phyloP scores from a whole-genome alignment of 2,888 invertebrate genomes.

The Lycia hirtaria region DNA sequence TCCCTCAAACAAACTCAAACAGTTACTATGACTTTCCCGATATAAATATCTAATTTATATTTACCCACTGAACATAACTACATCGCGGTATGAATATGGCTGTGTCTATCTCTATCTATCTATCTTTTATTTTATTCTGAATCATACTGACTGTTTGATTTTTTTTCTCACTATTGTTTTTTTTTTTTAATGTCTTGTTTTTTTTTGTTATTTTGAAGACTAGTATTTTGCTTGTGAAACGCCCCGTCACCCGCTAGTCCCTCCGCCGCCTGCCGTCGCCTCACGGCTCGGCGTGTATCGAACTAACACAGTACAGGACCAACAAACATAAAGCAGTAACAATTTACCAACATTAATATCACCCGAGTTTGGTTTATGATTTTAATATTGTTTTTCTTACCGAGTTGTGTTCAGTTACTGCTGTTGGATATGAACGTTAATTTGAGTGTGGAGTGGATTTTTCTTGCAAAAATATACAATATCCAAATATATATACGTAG shows the following conservation, averaged over 20 bases:
- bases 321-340: conserved; percentile 68
- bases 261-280: conserved; percentile 42
- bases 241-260: conserved; percentile 79
- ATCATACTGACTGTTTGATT: conserved; percentile 86
- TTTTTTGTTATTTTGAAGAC: conserved; percentile 66
- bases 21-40: conserved; percentile 80
- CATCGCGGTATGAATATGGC: conserved; percentile 82
- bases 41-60: conserved; percentile 39
- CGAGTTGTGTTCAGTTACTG: conserved; percentile 77
- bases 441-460: conserved; percentile 85
- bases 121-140: conserved; percentile 78
- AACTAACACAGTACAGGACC: conserved; percentile 73
- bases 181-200: conserved; percentile 60
- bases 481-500: conserved; percentile 50
- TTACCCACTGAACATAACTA: conserved; percentile 71
- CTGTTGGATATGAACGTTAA: conserved; percentile 67
- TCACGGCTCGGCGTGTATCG: conserved; percentile 58
- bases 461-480: conserved; percentile 57
- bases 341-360: conserved; percentile 54
- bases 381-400: conserved; percentile 56
- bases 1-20: conserved; percentile 81
- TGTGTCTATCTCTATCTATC: conserved; percentile 77
- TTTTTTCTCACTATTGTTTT: conserved; percentile 60
- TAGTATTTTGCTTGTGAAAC: conserved; percentile 83
- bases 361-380: conserved; percentile 52